Base-by-base conservation (phyloP, 2,113 vertebrate species). In the Alligator sinensis region DNA sequence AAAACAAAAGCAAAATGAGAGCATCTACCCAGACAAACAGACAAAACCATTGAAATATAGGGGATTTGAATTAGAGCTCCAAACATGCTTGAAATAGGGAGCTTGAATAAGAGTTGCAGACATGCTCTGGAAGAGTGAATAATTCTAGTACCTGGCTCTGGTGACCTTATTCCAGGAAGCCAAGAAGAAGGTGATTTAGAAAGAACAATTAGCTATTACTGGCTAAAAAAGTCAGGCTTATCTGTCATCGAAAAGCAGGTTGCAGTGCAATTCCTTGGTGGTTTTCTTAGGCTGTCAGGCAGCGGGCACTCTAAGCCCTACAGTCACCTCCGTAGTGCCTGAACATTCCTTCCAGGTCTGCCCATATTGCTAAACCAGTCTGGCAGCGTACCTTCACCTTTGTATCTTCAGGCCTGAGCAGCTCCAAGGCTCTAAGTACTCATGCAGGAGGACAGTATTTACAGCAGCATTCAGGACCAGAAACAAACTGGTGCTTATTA, bases 401-500 rank as follows among this genome's bases (percentile, higher is more conserved):
- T 34, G 10, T 27, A 30, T 18, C 1, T 0, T 6, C 25, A 30
- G 47, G 59, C 28, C 70, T 0, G 1, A 90, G 78, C 70, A 61
- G 27, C 81, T 13, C n/a, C 47, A 25, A 0, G 0, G 61, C 55
- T 62, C 76, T 62, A 79, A 88, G 1, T 11, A 7, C 9, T 47
- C 1, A 6, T 5, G 16, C 62, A 38, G 38, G 77, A 63, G 0
- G 4, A 30, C 10, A 70, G 66, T 34, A 70, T 34, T 70, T 70
- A 70, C n/a, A 61, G 5, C 34, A 78, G 58, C 0, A 2, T 11
- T 24, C 6, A 0, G 14, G 21, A 57, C 34, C 55, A 55, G 14
- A 1, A 0, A 1, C 0, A 72, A 22, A 24, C 34, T 47, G 4
- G 27, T 5, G 2, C 25, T 68, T 64, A 2, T 1, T 14, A 8